These are phyloP conservation scores for Holothuria scabra DNA, from an alignment of 53 echinoderm and acorn worm species.

Conservation along the genomic window DNA sequence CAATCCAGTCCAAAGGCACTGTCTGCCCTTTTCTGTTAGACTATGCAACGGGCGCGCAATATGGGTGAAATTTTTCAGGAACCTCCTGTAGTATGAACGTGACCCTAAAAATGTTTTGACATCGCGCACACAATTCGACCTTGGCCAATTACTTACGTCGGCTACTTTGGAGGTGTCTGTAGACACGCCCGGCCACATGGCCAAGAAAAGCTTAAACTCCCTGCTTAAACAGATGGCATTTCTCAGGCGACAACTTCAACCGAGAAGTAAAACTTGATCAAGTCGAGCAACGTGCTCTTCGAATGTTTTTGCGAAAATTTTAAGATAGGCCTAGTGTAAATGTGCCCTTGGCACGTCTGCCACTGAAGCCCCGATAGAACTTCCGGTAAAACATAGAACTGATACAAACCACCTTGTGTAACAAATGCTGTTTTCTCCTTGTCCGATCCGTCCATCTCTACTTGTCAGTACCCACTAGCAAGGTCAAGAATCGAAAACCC, in stretches of 20 bases:
- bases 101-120: too few relatives aligned
- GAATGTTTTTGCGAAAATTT: slow-evolving; percentile 4
- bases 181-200: too few relatives aligned
- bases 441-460: slow-evolving; percentile 4
- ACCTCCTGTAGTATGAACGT: too few relatives aligned
- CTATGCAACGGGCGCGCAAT: too few relatives aligned
- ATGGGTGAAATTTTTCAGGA: background rate
- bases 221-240: too few relatives aligned
- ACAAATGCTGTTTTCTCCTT: slow-evolving; percentile 45
- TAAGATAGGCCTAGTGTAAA: background rate
- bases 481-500: slow-evolving; percentile 37
- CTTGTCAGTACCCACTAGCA: slow-evolving; percentile 44
- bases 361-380: slow-evolving; percentile 11
- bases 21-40: too few relatives aligned
- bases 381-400: slow-evolving; percentile 23
- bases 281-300: background rate
- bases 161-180: too few relatives aligned
- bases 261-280: background rate
- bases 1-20: background rate
- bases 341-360: background rate
- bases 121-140: too few relatives aligned
- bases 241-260: too few relatives aligned
- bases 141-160: too few relatives aligned
- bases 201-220: too few relatives aligned
- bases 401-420: slow-evolving; percentile 28